A percentile compares a stretch with the other conserved stretches of the same genome.
These are phyloP conservation scores for Aselliscus stoliczkanus DNA, from an alignment of 2,797 vertebrate species.

Conservation along the genomic window DNA sequence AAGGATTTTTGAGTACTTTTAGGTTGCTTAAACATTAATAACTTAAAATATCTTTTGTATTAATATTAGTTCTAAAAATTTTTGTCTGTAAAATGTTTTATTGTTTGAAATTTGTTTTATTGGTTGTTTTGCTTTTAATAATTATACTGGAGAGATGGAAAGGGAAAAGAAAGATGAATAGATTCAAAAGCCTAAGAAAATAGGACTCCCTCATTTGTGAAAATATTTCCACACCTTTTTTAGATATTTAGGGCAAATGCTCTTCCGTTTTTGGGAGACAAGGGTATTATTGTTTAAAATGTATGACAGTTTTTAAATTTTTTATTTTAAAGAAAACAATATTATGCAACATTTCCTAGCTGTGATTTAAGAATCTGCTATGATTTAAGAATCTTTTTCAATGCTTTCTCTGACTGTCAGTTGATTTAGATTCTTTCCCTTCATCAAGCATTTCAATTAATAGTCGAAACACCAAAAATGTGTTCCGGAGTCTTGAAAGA, in stretches of 20 bases:
- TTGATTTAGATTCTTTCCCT: slow-evolving; percentile 58
- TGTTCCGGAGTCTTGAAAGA: slow-evolving; percentile 16
- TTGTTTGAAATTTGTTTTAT: background rate
- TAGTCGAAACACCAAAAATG: slow-evolving; percentile 6
- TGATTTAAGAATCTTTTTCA: slow-evolving; percentile 45
- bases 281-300: slow-evolving; percentile 55
- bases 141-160: background rate
- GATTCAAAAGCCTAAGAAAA: background rate
- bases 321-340: slow-evolving; percentile 56
- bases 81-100: slow-evolving; percentile 2
- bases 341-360: background rate
- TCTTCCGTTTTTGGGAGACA: background rate
- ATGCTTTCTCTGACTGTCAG: background rate
- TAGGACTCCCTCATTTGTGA: background rate
- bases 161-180: background rate
- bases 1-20: background rate
- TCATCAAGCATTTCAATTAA: slow-evolving; percentile 48
- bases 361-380: slow-evolving; percentile 25
- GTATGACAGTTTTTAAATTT: background rate
- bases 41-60: background rate
- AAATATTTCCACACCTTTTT: slow-evolving; percentile 44
- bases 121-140: slow-evolving; percentile 16
- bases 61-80: background rate
- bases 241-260: background rate
- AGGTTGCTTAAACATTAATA: background rate